Evolutionary conservation across 2,888 invertebrate species (phyloP), one percentile per base, ranked within the genome.

Genomic region (Hirtodrosophila duncani): DNA sequence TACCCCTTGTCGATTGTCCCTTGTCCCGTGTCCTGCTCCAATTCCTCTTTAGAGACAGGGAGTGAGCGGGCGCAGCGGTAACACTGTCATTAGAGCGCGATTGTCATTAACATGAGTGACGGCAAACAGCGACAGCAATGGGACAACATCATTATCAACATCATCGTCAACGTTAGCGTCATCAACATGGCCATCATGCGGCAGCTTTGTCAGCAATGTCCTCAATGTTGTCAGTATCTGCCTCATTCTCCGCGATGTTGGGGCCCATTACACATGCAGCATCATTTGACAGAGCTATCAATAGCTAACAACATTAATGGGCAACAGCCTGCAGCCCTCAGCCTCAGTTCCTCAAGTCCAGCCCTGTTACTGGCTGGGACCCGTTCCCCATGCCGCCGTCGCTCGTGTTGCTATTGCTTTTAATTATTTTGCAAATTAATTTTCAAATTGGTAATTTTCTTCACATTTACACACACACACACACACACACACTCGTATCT

Each of bases 401-500:
- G 57, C 37, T 58, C 39, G 30, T 29, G 55, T 53, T 63, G 59
- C 53, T 60, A 75, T 71, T 64, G 64, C 63, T 66, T 77, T 63
- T 69, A 80, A 80, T 80, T 78, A 79, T 66, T 79, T 77, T 67
- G 63, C 72, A 78, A 81, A 80, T 81, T 81, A 81, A 78, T 81
- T 81, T 80, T 61, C 69, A 81, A 81, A 81, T 81, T 81, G 74
- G 61, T 72, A 69, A 77, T 75, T 68, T 70, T 71, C 75, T 70
- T 71, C 78, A 48, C 69, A 74, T 70, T 75, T 69, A 34, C 49
- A 59, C 33, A 37, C 46, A 20, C 30, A 18, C 7, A 10, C 8
- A 33, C 42, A 13, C 16, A 36, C 18, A 33, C 14, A 18, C 20
- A 29, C 16, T 9, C 27, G 17, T 50, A 44, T 7, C 9, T 7